Evolutionary conservation across 2,113 vertebrate species (phyloP), one percentile per base, ranked within the genome.

Genomic region (Taurulus bubalis): DNA sequence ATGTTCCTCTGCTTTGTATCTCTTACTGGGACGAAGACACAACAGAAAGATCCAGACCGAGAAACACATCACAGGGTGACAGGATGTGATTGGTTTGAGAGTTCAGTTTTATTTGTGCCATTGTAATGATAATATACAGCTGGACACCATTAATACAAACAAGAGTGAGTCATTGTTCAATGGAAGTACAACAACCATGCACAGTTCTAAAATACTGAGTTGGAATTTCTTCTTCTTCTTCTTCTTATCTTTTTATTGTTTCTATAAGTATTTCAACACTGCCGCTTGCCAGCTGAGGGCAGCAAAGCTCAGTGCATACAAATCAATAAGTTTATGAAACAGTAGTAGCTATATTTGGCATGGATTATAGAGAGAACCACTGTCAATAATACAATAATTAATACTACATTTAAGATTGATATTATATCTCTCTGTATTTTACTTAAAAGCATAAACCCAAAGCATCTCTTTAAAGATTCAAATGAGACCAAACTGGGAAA

Each of bases 261-360:
- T 1, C 0, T 8, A 6, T 12, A 63, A 55, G 40, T 47, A 8
- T 59, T 34, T 15, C 7, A 56, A 34, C 9, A 34, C n/a, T 2
- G n/a, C 16, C 3, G 4, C 4, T 49, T 20, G 69, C 79, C 89
- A 80, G 18, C 8, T 18, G 87, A 74, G 82, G 85, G 91, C 82
- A 85, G 72, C 75, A 85, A 32, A 79, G 30, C 32, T 32, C 12
- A 62, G 2, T 8, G 53, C 64, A 4, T 58, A 9, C 18, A 24
- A 24, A 53, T 64, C 22, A 51, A 22, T 42, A 14, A 28, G 58
- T 28, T 11, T 1, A 32, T n/a, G n/a, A n/a, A n/a, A 42, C 3
- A 32, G 20, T 4, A 32, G 26, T 22, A 15, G 30, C 6, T 28
- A 8, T 32, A 20, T 70, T 38, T 22, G 6, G 18, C 16, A 10